Evolutionary conservation across 2,113 vertebrate genomes (phyloP).

Genomic region (Crypturellus undulatus): DNA sequence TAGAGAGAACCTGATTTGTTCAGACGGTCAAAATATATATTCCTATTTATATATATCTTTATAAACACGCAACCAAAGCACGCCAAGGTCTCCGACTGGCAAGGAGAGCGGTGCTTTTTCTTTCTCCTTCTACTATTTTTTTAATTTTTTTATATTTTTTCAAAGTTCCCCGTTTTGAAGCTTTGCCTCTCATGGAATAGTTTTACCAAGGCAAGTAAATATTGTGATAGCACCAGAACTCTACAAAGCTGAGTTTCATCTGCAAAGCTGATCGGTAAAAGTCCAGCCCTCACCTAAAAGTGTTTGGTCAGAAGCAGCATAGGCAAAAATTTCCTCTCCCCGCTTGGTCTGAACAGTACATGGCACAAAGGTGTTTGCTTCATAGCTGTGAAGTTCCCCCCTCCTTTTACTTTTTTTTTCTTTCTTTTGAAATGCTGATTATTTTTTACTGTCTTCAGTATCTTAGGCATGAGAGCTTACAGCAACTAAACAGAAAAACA

Average conservation of each 20-base stretch:
- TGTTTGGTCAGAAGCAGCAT: conserved; percentile 68
- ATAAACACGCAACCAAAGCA: conserved; percentile 49
- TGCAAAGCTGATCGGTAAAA: conserved; percentile 35
- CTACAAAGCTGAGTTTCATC: conserved; percentile 36
- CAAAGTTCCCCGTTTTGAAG: conserved; percentile 50
- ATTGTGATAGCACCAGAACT: conserved; percentile 72
- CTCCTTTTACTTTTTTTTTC: neutral
- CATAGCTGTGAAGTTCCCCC: conserved; percentile 54
- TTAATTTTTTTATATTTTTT: conserved; percentile 1
- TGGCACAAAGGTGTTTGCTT: conserved; percentile 71
- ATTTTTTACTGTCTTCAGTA: conserved; percentile 71
- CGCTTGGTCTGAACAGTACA: conserved; percentile 58
- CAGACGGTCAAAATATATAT: conserved; percentile 43
- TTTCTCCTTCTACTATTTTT: neutral
- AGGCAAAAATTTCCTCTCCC: conserved; percentile 19
- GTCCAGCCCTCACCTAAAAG: conserved; percentile 45
- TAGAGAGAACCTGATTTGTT: conserved; percentile 59
- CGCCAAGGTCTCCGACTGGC: conserved; percentile 66
- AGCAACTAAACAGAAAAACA: conserved; percentile 81
- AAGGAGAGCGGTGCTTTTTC: conserved; percentile 66
- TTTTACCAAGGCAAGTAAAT: conserved; percentile 42
- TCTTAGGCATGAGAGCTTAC: conserved; percentile 80
- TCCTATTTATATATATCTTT: conserved; percentile 58
- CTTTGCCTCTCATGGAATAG: conserved; percentile 36
- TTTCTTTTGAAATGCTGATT: neutral